phyloP scores from a whole-genome alignment of 2,888 invertebrate genomes.

The Macaria liturata region DNA sequence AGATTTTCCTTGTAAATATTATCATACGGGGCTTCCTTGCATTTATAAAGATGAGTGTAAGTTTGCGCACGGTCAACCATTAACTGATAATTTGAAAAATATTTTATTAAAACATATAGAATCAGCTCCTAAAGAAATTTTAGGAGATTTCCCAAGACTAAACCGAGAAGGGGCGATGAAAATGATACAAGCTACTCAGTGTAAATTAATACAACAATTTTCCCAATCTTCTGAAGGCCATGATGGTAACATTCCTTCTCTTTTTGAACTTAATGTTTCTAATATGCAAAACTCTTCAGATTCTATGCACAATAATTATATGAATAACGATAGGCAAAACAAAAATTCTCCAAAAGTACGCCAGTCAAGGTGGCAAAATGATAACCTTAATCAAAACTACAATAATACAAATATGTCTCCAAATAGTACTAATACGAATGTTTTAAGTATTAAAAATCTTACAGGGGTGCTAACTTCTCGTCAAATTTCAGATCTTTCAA shows the following conservation, averaged over 20 bases:
- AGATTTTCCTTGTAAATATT: constrained; percentile 98
- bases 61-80: constrained; percentile 94
- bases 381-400: constrained; percentile 59
- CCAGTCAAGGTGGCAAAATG: constrained; percentile 79
- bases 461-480: constrained; percentile 81
- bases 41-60: constrained; percentile 93
- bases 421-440: constrained; percentile 56
- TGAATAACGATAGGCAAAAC: constrained; percentile 63
- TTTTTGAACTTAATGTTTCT: constrained; percentile 75
- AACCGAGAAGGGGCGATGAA: constrained; percentile 89
- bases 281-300: constrained; percentile 62
- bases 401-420: constrained; percentile 53
- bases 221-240: constrained; percentile 58
- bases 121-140: constrained; percentile 94
- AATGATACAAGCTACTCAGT: constrained; percentile 77
- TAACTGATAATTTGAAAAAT: constrained; percentile 90
- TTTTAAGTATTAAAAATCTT: constrained; percentile 83
- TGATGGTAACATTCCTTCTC: constrained; percentile 69
- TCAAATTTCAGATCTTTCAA: constrained; percentile 83
- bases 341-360: constrained; percentile 75
- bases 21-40: constrained; percentile 95
- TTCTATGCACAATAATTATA: constrained; percentile 54
- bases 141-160: constrained; percentile 94
- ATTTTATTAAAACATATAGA: constrained; percentile 90
- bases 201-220: constrained; percentile 72